These are phyloP conservation scores for Meriones psammophilus DNA, from an alignment of 2,797 vertebrate species.

Conservation along the genomic window DNA sequence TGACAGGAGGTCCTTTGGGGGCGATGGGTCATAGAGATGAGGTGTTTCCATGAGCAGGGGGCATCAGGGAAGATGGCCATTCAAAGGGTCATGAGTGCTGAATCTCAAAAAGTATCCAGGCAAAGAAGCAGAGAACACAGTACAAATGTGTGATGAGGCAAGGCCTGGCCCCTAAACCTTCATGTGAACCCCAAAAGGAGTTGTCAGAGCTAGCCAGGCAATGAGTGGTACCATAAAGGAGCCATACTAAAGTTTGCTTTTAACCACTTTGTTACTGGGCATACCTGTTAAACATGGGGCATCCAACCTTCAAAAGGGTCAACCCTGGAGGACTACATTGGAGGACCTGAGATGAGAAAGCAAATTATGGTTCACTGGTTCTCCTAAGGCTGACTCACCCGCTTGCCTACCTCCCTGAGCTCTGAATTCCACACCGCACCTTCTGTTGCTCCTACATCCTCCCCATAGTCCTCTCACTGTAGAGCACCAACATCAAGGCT, in stretches of 20 bases:
- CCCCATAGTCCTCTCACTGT: not conserved
- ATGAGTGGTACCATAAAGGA: not conserved
- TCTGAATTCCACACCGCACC: fast-evolving
- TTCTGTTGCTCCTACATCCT: not conserved
- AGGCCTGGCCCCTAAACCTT: not conserved
- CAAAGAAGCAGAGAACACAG: not conserved
- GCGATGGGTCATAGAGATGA: no score
- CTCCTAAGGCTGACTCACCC: not conserved
- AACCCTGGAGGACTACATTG: not conserved
- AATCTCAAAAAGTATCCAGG: not conserved
- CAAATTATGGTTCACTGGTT: not conserved
- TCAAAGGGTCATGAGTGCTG: not conserved
- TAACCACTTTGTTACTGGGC: not conserved
- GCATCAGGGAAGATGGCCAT: not conserved
- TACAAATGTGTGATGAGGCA: not conserved
- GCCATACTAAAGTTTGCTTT: not conserved
- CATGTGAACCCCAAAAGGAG: not conserved
- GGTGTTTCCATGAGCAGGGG: not conserved
- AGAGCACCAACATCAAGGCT: constrained; percentile 9
- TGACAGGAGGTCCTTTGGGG: not conserved
- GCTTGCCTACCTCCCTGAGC: not conserved
- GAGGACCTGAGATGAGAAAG: not conserved
- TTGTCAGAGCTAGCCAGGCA: not conserved
- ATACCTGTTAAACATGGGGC: not conserved
- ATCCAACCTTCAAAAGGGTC: not conserved